Evolutionary conservation across 1,140 invertebrate genomes (phyloP), one percentile per base, ranked within the genome.

Genomic region (Anadara kagoshimensis): DNA sequence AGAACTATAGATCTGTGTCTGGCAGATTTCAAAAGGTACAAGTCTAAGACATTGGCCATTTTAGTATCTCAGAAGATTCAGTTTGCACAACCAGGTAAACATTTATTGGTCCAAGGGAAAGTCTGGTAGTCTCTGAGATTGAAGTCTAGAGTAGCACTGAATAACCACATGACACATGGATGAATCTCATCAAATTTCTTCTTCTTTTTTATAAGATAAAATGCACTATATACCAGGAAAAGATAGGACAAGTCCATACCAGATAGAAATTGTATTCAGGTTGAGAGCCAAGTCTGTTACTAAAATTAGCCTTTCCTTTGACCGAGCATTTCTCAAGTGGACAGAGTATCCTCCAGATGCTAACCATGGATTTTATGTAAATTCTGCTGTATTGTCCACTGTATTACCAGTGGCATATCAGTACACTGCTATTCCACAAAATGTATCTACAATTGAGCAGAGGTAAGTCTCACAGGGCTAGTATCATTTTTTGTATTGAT

Each of bases 321-420:
- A 98, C 87, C 96, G 96, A 89, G 93, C 96, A 26, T 97, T 99
- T 85, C 91, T 99, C 1, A 98, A 98, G 89, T 99, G 97, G 97
- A 95, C 97, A 83, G 97, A 99, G 90, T 99, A 99, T 91, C 97
- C 97, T 47, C 98, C 98, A 2, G 98, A 99, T 93, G 97, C 98
- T 3, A 98, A 99, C 92, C 97, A 99, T 90, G 98, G 98, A 0
- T 98, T 89, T 68, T 85, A 88, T 67, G 79, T 88, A 14, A 83
- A 82, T 49, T 84, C 88, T 24, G 87, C 97, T 36, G 91, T 97
- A 43, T 92, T 99, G 22, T 93, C 93, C 62, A 93, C 93, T 7
- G 90, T 93, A 45, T 88, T 98, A 75, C 95, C 95, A 0, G 91
- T 93, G 58, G 94, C 93, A 5, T 92, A 92, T 77, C 95, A 96